Base-by-base conservation (phyloP, 2,888 invertebrate species). In the Augiades crinisus region DNA sequence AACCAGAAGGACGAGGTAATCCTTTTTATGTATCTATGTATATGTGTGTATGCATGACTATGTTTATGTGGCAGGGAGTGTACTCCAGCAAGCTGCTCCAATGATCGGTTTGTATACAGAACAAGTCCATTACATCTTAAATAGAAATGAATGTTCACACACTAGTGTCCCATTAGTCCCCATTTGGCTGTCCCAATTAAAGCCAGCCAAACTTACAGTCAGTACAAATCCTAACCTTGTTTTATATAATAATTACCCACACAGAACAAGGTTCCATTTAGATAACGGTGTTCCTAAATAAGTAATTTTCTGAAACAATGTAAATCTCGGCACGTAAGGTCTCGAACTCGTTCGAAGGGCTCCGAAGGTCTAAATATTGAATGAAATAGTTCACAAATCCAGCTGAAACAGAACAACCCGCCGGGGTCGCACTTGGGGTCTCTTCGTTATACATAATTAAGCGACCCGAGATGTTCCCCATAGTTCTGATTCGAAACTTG, bases 401-500 rank as follows among this genome's bases (percentile, higher is more conserved):
- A 55, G 60, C 56, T 40, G 54, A 37, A 54, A 55, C 47, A 44
- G 53, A 58, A 47, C 54, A 50, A 49, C 60, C 57, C 62, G 41
- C 51, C n/a, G 54, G 62, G 65, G 60, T 61, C 56, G 51, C 55
- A 58, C 65, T 59, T 55, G 43, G 59, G 60, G 24, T 41, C 14
- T 58, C 56, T 59, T 58, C 57, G 55, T 58, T 60, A 57, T 64
- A 61, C 63, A 68, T 61, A 63, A 72, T 71, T 67, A 68, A 70
- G 67, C 63, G 37, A 56, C 59, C 61, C 53, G 49, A 60, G 53
- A 68, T 67, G 67, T 67, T 68, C 62, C 62, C 59, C 58, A 63
- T 60, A 58, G 57, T 57, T 55, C 53, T 56, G 53, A 65, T 65
- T 64, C 63, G 54, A 61, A 65, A 66, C 60, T 63, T 58, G 47